These are phyloP conservation scores for Clunio marinus DNA, from an alignment of 2,888 invertebrate genomes.

Conservation along the genomic window DNA sequence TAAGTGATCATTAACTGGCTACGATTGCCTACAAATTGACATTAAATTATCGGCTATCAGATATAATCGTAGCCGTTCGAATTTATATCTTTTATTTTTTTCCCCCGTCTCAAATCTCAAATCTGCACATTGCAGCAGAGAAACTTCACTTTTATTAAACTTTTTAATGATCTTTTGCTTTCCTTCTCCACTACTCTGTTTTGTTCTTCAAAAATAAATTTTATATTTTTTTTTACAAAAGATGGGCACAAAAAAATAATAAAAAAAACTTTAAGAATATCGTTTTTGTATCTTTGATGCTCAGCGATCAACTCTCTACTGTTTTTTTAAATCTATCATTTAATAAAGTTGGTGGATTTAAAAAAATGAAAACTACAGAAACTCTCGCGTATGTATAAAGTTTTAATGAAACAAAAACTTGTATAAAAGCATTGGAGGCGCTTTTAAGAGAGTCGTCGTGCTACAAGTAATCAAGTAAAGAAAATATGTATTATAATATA, in stretches of 20 bases:
- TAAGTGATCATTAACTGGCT: slow-evolving; percentile 26
- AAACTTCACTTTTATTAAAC: neutral
- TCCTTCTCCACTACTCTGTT: neutral
- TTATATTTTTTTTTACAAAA: neutral
- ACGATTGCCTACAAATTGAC: slow-evolving; percentile 25
- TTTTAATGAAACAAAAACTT: slow-evolving; percentile 35
- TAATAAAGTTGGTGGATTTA: slow-evolving; percentile 40
- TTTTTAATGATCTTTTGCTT: neutral
- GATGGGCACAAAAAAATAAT: too few relatives aligned
- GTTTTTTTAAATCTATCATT: slow-evolving; percentile 41
- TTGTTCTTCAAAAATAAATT: neutral
- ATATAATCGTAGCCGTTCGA: slow-evolving; percentile 1
- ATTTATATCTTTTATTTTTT: neutral
- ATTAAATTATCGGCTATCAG: slow-evolving; percentile 12
- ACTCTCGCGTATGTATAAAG: slow-evolving; percentile 36
- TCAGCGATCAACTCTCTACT: slow-evolving; percentile 42
- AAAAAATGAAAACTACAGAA: slow-evolving; percentile 32
- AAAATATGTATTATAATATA: neutral
- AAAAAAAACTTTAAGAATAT: slow-evolving; percentile 18
- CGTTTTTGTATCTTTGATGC: slow-evolving; percentile 35
- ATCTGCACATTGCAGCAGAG: too few relatives aligned
- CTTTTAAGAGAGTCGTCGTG: slow-evolving; percentile 29
- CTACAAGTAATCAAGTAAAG: slow-evolving; percentile 15
- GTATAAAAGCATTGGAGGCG: slow-evolving; percentile 21
- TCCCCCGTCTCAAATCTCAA: neutral